phyloP scores from a whole-genome alignment of 2,888 invertebrate species.

The Andrena flavipes region DNA sequence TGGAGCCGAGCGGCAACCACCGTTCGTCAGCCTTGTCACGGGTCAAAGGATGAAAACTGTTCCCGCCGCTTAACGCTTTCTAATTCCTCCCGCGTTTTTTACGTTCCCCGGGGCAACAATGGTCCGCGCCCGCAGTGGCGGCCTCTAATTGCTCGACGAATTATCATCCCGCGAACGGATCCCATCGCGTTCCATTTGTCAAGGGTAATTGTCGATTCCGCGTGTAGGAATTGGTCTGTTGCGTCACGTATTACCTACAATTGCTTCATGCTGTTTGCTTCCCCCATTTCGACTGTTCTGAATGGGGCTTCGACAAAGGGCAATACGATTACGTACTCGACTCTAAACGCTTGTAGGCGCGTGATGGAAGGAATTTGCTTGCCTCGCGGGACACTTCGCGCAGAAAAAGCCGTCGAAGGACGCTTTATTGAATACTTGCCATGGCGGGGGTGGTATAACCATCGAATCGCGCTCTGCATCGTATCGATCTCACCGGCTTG shows the following conservation, averaged over 20 bases:
- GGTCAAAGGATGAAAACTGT: conserved; percentile 50
- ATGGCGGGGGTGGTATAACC: no score
- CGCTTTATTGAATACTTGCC: no score
- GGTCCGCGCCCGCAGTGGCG: not conserved
- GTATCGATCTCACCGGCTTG: not conserved
- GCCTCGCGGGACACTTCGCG: no score
- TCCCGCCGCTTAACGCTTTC: conserved; percentile 60
- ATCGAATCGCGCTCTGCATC: not conserved
- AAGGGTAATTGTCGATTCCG: conserved; percentile 26
- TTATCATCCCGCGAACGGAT: conserved; percentile 30
- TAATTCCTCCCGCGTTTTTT: conserved; percentile 56
- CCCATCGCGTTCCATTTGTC: conserved; percentile 19
- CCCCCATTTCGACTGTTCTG: not conserved
- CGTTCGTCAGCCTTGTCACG: conserved; percentile 49
- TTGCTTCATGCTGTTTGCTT: not conserved
- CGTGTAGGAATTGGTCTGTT: conserved; percentile 13
- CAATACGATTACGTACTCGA: not conserved
- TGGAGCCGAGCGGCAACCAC: conserved; percentile 50
- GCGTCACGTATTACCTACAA: not conserved
- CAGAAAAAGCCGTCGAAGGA: no score
- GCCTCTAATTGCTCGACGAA: conserved; percentile 47
- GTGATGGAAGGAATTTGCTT: no score
- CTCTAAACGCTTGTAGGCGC: no score
- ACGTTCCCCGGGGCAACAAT: conserved; percentile 17
- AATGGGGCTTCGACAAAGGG: not conserved